Base-by-base conservation (phyloP, 2,888 invertebrate genomes). In the Ennomos erosarius region DNA sequence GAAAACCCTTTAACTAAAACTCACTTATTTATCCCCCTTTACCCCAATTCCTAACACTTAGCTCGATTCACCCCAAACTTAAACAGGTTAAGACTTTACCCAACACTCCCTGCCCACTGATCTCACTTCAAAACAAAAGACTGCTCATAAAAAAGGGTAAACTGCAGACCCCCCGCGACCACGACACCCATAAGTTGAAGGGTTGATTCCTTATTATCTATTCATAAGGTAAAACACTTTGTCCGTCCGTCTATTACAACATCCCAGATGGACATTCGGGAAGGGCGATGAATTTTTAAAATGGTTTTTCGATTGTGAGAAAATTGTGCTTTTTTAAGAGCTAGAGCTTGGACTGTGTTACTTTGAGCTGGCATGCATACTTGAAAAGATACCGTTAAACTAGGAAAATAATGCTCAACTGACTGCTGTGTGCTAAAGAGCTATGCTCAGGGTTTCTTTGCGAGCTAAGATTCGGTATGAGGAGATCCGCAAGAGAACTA, bases 161-260 rank as follows among this genome's bases (percentile, higher is more conserved):
- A 67, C 69, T 55, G 60, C 64, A n/a, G n/a, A 68, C 69, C 66
- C 69, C 67, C 35, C 12, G 62, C 62, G 67, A 67, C 76, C 65
- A 52, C 66, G 59, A 50, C 59, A 51, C 64, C 73, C 72, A 75
- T 78, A 79, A 82, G 71, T 79, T 75, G 82, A 83, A 87, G 88
- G 89, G 87, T 87, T 84, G 78, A 81, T 76, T 77, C 67, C 72
- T 78, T 78, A 85, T 91, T 85, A 88, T 80, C 73, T 78, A 91
- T 91, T 88, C 87, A 91, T 88, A 81, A 80, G 78, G 71, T 69
- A 78, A 82, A 87, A 85, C 87, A 85, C 86, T 87, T 84, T 80
- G 83, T 73, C 76, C 82, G 81, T 71, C 64, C 73, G 78, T 79
- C 87, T 85, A 84, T 85, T 85, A 85, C 76, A 76, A 70, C 42